Conservation (phyloP, 2,113 vertebrate genomes). For the Vicugna pacos region DNA sequence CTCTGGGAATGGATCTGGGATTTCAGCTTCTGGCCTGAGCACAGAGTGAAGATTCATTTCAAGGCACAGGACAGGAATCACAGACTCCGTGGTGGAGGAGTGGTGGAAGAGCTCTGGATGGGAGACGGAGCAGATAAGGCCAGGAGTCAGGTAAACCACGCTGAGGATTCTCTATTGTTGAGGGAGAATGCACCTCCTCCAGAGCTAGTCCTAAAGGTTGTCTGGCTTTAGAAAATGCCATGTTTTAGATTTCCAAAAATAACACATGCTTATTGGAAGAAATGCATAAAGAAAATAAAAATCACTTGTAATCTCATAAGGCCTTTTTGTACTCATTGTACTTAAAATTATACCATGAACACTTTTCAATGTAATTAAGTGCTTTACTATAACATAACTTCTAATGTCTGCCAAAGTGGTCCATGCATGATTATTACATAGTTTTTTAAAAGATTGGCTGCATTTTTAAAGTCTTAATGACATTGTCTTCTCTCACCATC, state of each 20-base stretch:
- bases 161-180: not conserved
- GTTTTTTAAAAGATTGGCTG: not conserved
- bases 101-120: not conserved
- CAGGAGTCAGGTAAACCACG: not conserved
- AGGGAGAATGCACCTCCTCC: not conserved
- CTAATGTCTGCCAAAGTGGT: not conserved
- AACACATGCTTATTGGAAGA: not conserved
- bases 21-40: not conserved
- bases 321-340: not conserved
- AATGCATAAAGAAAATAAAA: slow-evolving; percentile 47
- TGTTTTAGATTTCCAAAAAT: not conserved
- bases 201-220: not conserved
- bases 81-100: not conserved
- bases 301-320: not conserved
- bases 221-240: not conserved
- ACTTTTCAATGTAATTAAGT: slow-evolving; percentile 2
- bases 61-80: not conserved
- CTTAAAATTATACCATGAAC: not conserved
- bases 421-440: not conserved
- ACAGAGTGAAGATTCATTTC: not conserved
- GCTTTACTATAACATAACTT: not conserved
- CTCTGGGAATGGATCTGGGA: not conserved
- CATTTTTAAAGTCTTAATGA: slow-evolving; percentile 4
- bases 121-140: not conserved
- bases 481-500: not conserved